Conservation (phyloP, 1,140 invertebrate genomes). For the Piezodorus guildinii region DNA sequence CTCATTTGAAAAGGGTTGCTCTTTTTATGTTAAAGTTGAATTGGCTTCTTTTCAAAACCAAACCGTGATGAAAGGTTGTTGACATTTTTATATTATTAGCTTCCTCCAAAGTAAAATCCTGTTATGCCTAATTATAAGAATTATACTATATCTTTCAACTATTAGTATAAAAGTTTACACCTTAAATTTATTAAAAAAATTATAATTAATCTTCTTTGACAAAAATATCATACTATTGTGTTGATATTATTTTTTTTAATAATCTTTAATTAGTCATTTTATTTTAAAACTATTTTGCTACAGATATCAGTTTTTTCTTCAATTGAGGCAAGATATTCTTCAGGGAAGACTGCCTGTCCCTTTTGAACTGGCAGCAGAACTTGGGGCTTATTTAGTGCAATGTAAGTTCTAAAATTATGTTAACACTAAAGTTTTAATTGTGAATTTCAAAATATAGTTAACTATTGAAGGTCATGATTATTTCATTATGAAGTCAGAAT, state of each 20-base stretch:
- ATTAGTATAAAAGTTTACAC: no score
- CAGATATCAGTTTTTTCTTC: slow-evolving; percentile 93
- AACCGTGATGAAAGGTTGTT: no score
- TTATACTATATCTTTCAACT: no score
- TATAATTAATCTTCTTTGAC: no score
- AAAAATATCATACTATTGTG: no score
- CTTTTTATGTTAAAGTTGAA: no score
- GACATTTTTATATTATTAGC: no score
- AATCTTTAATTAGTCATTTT: neutral
- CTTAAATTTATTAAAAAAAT: no score
- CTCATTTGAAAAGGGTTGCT: no score
- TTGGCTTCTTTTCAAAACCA: no score
- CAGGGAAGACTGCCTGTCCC: slow-evolving; percentile 79
- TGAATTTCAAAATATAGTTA: neutral
- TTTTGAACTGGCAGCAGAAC: slow-evolving; percentile 78
- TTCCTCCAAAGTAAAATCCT: no score
- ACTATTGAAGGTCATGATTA: neutral
- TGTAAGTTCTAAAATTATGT: slow-evolving; percentile 56
- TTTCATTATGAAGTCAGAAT: slow-evolving; percentile 24
- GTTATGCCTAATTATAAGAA: no score
- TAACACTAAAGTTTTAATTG: neutral
- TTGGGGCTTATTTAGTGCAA: slow-evolving; percentile 88
- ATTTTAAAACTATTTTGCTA: slow-evolving; percentile 29
- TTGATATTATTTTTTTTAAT: neutral
- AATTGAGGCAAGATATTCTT: slow-evolving; percentile 89